Evolutionary conservation across 2,113 vertebrate genomes (phyloP).

Genomic region (Thinocorus orbignyianus): DNA sequence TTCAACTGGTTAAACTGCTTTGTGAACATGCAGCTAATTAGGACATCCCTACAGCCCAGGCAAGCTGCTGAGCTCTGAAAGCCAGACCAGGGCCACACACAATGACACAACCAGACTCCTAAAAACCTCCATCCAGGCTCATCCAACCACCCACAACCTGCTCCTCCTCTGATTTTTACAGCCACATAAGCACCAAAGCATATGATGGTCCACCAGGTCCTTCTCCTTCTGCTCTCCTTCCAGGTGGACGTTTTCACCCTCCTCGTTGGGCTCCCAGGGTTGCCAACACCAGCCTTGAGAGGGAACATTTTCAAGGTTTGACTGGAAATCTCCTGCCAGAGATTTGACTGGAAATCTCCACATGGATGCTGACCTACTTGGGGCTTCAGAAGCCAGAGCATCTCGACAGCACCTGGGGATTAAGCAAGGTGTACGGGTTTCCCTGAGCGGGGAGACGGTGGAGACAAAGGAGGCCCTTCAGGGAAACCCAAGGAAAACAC

Average conservation of each 20-base stretch:
- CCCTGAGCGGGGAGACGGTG: neutral
- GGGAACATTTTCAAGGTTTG: neutral
- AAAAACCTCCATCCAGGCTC: neutral
- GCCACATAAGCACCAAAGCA: neutral
- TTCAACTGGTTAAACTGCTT: neutral
- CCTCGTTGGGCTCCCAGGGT: neutral
- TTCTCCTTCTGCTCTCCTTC: neutral
- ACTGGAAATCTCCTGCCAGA: neutral
- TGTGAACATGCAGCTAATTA: neutral
- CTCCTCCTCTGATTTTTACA: neutral
- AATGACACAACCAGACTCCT: neutral
- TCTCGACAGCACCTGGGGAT: neutral
- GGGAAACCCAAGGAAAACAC: constrained; percentile 10
- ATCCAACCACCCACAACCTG: neutral
- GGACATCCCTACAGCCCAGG: neutral
- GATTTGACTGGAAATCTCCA: too few relatives aligned
- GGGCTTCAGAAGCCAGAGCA: neutral
- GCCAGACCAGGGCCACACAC: fast-evolving
- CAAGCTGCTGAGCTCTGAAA: neutral
- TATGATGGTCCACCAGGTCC: neutral
- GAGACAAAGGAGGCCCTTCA: constrained; percentile 23
- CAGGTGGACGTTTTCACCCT: fast-evolving
- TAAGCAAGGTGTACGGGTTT: neutral
- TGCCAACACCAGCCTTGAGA: neutral
- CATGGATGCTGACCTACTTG: neutral